These are phyloP conservation scores for Alloscopus bannaensis DNA, from an alignment of 2,888 invertebrate species.

Conservation along the genomic window DNA sequence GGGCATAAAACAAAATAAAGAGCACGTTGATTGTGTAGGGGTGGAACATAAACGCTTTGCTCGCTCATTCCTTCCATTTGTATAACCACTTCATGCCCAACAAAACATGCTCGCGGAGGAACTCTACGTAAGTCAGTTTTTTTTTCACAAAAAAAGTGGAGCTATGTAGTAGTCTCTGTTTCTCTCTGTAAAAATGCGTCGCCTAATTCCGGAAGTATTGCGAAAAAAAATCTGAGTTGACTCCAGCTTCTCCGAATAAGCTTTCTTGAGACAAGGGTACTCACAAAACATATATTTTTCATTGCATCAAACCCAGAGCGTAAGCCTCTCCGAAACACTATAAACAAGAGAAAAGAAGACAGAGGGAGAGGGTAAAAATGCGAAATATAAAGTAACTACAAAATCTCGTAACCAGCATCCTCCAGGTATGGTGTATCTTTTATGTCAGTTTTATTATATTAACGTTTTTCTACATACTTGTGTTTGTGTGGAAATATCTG, in stretches of 20 bases:
- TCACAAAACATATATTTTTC: too few relatives aligned
- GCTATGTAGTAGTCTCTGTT: too few relatives aligned
- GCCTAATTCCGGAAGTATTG: too few relatives aligned
- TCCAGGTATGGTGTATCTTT: constrained; percentile 33
- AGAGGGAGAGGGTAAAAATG: constrained; percentile 18
- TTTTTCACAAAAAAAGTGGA: constrained; percentile 13
- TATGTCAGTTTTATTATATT: constrained; percentile 48
- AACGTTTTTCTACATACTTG: background rate
- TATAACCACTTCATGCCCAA: constrained; percentile 17
- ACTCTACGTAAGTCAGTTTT: background rate
- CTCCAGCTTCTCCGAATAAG: too few relatives aligned
- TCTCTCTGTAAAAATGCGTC: too few relatives aligned
- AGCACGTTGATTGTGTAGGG: constrained; percentile 63
- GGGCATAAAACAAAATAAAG: constrained; percentile 67
- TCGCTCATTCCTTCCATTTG: constrained; percentile 15
- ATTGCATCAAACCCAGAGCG: too few relatives aligned
- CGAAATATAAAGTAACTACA: background rate
- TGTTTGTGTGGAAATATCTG: background rate
- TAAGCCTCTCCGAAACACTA: too few relatives aligned
- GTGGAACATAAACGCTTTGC: constrained; percentile 49
- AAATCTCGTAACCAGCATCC: constrained; percentile 13
- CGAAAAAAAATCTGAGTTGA: constrained; percentile 11
- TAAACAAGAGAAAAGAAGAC: too few relatives aligned
- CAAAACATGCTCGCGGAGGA: background rate
- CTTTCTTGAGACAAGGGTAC: too few relatives aligned